Conservation (phyloP, 2,888 invertebrate genomes). For the Harmothoe impar region DNA sequence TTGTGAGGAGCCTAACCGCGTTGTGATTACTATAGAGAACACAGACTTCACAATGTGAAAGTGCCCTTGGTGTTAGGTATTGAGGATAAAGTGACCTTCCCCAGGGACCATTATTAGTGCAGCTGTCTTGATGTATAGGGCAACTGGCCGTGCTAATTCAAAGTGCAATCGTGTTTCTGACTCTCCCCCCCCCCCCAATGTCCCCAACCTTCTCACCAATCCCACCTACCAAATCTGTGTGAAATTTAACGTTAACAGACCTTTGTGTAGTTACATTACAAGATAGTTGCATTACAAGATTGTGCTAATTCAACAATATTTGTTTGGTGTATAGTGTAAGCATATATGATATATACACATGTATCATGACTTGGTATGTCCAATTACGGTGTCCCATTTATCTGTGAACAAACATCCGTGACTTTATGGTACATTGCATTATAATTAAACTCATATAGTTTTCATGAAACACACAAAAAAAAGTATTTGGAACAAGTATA, state of each 20-base stretch:
- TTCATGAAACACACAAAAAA: no score
- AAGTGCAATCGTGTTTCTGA: background rate
- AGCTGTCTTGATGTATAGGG: background rate
- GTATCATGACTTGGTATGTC: no score
- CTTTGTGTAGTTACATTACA: background rate
- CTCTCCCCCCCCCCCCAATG: no score
- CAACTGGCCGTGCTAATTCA: background rate
- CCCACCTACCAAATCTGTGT: background rate
- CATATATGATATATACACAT: no score
- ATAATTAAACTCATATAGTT: no score
- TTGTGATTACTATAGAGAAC: background rate
- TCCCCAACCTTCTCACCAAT: background rate
- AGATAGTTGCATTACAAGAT: no score
- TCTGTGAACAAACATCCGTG: no score
- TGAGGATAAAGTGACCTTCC: constrained; percentile 13
- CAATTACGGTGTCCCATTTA: no score
- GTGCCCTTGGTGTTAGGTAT: constrained; percentile 31
- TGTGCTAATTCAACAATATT: no score
- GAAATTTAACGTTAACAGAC: background rate
- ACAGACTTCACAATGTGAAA: constrained; percentile 18
- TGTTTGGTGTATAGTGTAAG: no score
- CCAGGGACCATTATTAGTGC: constrained; percentile 32
- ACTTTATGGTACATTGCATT: no score
- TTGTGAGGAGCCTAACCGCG: background rate
- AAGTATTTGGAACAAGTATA: no score